phyloP scores from a whole-genome alignment of 30 jellyfish, hydroid and myxozoan genomes.

The Mastigias papua region DNA sequence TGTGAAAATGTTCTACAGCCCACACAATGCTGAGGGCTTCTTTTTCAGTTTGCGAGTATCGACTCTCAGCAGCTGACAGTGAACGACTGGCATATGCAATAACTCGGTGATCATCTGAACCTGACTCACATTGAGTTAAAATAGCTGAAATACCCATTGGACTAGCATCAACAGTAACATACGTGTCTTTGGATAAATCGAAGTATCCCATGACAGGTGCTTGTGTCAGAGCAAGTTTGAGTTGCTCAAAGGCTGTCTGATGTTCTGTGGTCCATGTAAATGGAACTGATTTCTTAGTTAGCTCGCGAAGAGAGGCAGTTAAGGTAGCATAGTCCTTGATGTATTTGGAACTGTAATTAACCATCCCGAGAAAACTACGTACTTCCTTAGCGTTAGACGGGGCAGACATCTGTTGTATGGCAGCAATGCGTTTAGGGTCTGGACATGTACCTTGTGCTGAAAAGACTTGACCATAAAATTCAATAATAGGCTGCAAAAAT shows the following conservation, averaged over 20 bases:
- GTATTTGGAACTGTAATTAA: constrained; percentile 20
- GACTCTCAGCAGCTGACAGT: constrained; percentile 22
- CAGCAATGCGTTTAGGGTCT: constrained; percentile 49
- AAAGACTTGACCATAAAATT: constrained; percentile 11
- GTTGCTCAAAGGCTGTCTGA: constrained; percentile 31
- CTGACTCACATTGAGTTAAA: neutral
- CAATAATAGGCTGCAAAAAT: neutral
- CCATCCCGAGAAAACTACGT: constrained; percentile 48
- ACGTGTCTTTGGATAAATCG: constrained; percentile 25
- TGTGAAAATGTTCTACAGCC: constrained; percentile 47
- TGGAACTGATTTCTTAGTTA: constrained; percentile 15
- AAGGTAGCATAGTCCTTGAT: constrained; percentile 35
- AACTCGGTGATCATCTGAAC: constrained; percentile 9
- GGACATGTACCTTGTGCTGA: constrained; percentile 52
- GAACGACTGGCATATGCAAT: constrained; percentile 51
- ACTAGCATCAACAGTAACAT: constrained; percentile 47
- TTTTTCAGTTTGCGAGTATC: constrained; percentile 58
- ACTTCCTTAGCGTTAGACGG: constrained; percentile 41
- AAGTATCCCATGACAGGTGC: constrained; percentile 55
- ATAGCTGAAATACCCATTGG: constrained; percentile 55
- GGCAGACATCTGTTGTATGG: neutral
- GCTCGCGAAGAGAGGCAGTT: constrained; percentile 56
- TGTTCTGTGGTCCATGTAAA: constrained; percentile 40
- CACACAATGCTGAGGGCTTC: constrained; percentile 55
- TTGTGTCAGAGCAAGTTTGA: constrained; percentile 12